These are phyloP conservation scores for Rhinogobius similis DNA, from an alignment of 2,113 vertebrate species.

Conservation along the genomic window DNA sequence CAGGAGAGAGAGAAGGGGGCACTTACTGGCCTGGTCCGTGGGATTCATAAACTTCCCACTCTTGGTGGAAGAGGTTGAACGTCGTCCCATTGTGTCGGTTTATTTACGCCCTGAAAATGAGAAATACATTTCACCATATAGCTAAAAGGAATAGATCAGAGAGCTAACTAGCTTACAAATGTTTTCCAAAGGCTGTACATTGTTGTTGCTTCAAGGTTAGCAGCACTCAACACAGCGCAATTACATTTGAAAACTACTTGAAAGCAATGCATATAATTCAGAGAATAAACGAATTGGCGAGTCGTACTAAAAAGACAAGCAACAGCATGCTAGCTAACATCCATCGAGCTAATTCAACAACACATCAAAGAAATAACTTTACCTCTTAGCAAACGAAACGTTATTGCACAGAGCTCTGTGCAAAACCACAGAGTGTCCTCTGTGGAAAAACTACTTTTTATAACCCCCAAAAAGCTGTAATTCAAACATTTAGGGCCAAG, in stretches of 20 bases:
- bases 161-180: background rate
- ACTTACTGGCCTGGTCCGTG: conserved; percentile 98
- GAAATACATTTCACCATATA: background rate
- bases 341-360: conserved; percentile 18
- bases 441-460: background rate
- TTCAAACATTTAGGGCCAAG: background rate
- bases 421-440: background rate
- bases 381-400: conserved; percentile 45
- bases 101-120: conserved; percentile 40
- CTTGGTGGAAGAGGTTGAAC: conserved; percentile 99
- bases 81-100: conserved; percentile 88
- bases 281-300: background rate
- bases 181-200: background rate
- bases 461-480: background rate
- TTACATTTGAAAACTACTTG: background rate
- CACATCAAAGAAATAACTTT: background rate
- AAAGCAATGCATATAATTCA: background rate
- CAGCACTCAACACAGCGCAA: background rate
- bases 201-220: background rate
- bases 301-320: background rate
- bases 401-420: background rate
- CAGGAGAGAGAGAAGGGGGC: background rate
- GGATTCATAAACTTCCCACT: conserved; percentile 99
- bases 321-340: conserved; percentile 40
- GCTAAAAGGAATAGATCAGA: too few relatives aligned